Evolutionary conservation across 2,113 vertebrate species (phyloP), one percentile per base, ranked within the genome.

Genomic region (Nanger granti): DNA sequence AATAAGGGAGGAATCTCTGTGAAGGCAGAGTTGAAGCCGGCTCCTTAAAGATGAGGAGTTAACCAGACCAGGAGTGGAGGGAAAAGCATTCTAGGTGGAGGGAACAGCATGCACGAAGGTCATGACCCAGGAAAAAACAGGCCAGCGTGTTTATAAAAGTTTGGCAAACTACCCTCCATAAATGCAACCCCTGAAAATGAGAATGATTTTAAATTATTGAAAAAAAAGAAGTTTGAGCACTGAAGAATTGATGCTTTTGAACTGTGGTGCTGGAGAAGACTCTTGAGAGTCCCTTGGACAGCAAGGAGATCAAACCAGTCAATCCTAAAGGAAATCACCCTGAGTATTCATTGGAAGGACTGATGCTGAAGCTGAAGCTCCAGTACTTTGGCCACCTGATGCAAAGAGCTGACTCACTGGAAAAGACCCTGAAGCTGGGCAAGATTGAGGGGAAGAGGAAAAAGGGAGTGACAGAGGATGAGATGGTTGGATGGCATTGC

Each of bases 111-210:
- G 20, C 69, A 12, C 15, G 15, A 91, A 82, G 59, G 31, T 28
- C 37, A 34, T 41, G 14, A 57, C 49, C 52, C 69, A 94, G 83
- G 31, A 29, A 94, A 66, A 87, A 66, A 80, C 28, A 41, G 28
- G 49, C 69, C 31, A 52, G 17, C 1, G 1, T 49, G 7, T 87
- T 64, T 59, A 76, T 69, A 26, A 31, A 22, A 24, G n/a, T 2
- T 34, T 15, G 5, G 7, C 26, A 34, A 66, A 85, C 29, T 41
- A 8, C 0, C 0, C 13, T 22, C 26, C 4, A 14, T 4, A 37
- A 13, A 89, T 49, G 31, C 7, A 31, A 52, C 28, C 13, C 15
- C 4, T 80, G 37, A 20, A 64, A 9, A 31, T 64, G 18, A 93
- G 37, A 57, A 87, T 41, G 15, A 9, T 57, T 85, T 95, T 47